Conservation (phyloP, 2,888 invertebrate genomes). For the Drosophila yooni region DNA sequence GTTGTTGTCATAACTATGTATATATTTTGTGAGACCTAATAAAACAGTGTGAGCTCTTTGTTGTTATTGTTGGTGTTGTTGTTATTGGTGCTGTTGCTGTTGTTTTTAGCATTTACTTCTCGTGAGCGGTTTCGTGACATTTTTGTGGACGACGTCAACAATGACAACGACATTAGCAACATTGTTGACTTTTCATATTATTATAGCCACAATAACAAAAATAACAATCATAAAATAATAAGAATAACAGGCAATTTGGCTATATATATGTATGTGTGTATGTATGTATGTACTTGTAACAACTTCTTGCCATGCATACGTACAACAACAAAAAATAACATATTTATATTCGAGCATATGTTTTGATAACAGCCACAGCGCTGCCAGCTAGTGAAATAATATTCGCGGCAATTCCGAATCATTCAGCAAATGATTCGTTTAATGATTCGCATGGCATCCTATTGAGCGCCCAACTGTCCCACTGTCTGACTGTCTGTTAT, state of each 20-base stretch:
- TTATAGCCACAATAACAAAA: slow-evolving; percentile 54
- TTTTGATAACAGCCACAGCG: slow-evolving; percentile 39
- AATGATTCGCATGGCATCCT: slow-evolving; percentile 25
- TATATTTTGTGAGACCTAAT: slow-evolving; percentile 64
- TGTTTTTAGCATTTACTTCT: slow-evolving; percentile 38
- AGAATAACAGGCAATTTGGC: slow-evolving; percentile 58
- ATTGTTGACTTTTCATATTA: slow-evolving; percentile 68
- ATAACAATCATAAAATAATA: slow-evolving; percentile 49
- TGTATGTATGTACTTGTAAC: slow-evolving; percentile 22
- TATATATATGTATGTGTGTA: slow-evolving; percentile 6
- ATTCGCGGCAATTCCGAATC: slow-evolving; percentile 25
- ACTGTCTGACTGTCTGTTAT: slow-evolving; percentile 9
- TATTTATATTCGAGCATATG: slow-evolving; percentile 2
- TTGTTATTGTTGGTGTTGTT: slow-evolving; percentile 44
- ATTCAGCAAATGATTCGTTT: slow-evolving; percentile 36
- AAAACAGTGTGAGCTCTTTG: slow-evolving; percentile 55
- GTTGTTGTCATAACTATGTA: slow-evolving; percentile 46
- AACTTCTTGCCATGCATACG: slow-evolving; percentile 45
- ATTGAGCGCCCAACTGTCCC: background rate
- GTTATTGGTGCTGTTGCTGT: slow-evolving; percentile 32
- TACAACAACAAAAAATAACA: background rate
- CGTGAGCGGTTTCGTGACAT: slow-evolving; percentile 64
- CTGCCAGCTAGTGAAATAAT: slow-evolving; percentile 15
- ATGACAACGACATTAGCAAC: slow-evolving; percentile 52
- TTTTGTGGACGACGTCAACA: slow-evolving; percentile 47